Evolutionary conservation across 1,140 invertebrate genomes (phyloP), one percentile per base, ranked within the genome.

Genomic region (Parasteatoda tepidariorum): DNA sequence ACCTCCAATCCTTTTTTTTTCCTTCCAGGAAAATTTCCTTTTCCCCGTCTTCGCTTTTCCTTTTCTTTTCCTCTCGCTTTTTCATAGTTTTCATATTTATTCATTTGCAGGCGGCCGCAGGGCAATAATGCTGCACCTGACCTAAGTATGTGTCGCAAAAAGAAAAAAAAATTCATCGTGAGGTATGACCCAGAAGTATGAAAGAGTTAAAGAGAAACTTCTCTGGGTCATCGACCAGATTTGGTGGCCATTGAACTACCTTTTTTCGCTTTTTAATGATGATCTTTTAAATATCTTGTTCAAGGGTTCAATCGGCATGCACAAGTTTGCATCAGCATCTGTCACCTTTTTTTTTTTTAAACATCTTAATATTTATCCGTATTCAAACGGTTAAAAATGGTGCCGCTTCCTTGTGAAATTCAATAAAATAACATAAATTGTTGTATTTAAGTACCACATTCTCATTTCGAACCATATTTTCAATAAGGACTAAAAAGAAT

Each of bases 221-320:
- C 31, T n/a, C 13, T 68, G 33, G 66, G 66, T 68, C 66, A 28
- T 38, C 66, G 66, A 68, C 66, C 66, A 68, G 33, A 68, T 68
- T 30, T n/a, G 24, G n/a, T 68, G 66, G 66, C 66, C 66, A 26
- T 68, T 68, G 66, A 68, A 68, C 66, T 24, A 59, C n/a, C 18
- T 11, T 33, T 48, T 48, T 48, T 48, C 38, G 9, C 4, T 18
- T 13, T 9, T 48, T 48, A 48, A 48, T 48, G 38, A 48, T 48
- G 9, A 48, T 48, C 38, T 48, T 13, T 18, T 28, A 66, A n/a
- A 28, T 22, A 59, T 22, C 15, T 26, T 22, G 24, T 22, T 7
- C 57, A 22, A 26, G 57, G 57, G 57, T 7, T 59, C 57, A n/a
- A 7, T 26, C 57, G n/a, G n/a, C n/a, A n/a, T n/a, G n/a, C n/a